Evolutionary conservation across 2,888 invertebrate genomes (phyloP).

Genomic region (Dusona sp.): DNA sequence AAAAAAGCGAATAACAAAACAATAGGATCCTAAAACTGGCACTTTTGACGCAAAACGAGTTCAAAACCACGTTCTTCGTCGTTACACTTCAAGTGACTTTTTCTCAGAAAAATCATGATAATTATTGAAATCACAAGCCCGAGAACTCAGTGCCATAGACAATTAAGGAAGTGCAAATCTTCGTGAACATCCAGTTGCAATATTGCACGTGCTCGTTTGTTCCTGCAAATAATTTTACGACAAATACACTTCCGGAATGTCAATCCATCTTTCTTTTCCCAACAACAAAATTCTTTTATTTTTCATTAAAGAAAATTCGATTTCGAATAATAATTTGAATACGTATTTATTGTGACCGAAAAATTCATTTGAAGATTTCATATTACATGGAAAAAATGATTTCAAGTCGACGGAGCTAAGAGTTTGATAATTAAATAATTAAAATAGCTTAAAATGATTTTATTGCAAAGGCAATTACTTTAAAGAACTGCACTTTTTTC

Average conservation of each 20-base stretch:
- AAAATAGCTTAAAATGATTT: not conserved
- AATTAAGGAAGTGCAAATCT: conserved; percentile 54
- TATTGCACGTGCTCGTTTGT: not conserved
- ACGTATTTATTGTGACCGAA: not conserved
- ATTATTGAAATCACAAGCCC: not conserved
- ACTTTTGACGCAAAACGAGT: not conserved
- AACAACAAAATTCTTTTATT: not conserved
- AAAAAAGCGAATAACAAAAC: not conserved
- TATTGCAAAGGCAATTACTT: not conserved
- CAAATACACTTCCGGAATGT: conserved; percentile 19
- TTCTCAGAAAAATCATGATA: not conserved
- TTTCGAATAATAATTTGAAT: not conserved
- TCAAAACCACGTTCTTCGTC: conserved; percentile 11
- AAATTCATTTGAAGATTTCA: not conserved
- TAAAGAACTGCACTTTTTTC: not conserved
- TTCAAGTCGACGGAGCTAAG: not conserved
- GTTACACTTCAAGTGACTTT: not conserved
- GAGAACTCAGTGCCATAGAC: conserved; percentile 29
- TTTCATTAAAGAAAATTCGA: not conserved
- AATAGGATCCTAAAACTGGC: not conserved
- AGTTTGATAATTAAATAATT: not conserved
- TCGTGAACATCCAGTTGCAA: conserved; percentile 1
- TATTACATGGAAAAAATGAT: not conserved
- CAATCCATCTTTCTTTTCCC: not conserved
- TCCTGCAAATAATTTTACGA: conserved; percentile 36